Evolutionary conservation across 2,113 vertebrate species (phyloP), one percentile per base, ranked within the genome.

Genomic region (Tetrax tetrax): DNA sequence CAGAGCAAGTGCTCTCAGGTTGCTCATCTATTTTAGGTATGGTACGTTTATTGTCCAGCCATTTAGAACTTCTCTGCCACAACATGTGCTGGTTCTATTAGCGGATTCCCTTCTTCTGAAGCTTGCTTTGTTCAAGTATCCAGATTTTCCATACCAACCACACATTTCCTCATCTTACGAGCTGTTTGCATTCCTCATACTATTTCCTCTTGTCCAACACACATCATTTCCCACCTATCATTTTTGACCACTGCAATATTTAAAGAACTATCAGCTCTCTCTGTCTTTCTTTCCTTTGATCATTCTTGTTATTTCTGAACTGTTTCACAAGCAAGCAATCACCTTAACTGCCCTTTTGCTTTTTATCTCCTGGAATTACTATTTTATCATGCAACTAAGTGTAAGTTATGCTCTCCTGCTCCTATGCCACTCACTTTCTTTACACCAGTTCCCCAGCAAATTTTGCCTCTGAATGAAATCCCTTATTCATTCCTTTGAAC

Each of bases 131-230:
- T 20, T 77, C 29, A 14, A 14, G 2, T 19, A 5, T 74, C 21
- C 23, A 68, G 2, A 6, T 33, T 47, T 51, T 70, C 43, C 51
- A 78, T 21, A 59, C 4, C 10, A 50, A 83, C 69, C 7, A 68
- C 6, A 59, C 0, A 2, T 33, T 50, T 81, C 7, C 12, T 0
- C 9, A 25, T 17, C 22, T 54, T 43, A 38, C 0, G 9, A 76
- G 14, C 10, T 47, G 27, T 85, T 4, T 6, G 83, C 8, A 66
- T n/a, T 79, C 25, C 13, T 74, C 23, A 78, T 10, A 6, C 14
- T 33, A 14, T 31, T 78, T 77, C 6, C 37, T 65, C 29, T 50
- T 83, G 31, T 45, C 33, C 31, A 65, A 41, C 19, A 74, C 10
- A 41, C 3, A 9, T 51, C 35, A 57, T 81, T 17, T 61, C 7